phyloP scores from a whole-genome alignment of 2,797 vertebrate genomes.

The Cynopterus sphinx region DNA sequence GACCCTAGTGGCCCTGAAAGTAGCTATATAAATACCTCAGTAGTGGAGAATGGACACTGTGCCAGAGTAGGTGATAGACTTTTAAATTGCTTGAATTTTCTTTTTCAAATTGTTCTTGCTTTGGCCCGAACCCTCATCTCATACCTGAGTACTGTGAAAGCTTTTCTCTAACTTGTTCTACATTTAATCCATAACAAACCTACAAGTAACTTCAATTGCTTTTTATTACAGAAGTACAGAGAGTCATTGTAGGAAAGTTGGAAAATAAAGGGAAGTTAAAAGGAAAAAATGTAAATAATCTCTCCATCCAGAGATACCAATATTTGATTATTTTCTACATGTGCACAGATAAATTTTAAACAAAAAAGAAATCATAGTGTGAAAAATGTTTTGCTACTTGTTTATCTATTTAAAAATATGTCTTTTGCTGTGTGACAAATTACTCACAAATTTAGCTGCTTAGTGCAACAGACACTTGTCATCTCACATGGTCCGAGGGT shows the following conservation, averaged over 20 bases:
- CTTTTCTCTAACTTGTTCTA: neutral
- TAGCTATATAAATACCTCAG: neutral
- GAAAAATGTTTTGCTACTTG: neutral
- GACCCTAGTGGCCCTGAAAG: neutral
- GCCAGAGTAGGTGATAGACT: neutral
- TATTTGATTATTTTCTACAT: neutral
- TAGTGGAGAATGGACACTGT: neutral
- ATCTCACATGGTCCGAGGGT: neutral
- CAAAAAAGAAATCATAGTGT: neutral
- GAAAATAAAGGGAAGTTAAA: neutral
- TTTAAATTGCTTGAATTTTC: neutral
- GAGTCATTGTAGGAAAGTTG: neutral
- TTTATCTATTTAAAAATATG: neutral
- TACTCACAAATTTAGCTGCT: neutral
- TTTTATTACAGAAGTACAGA: constrained; percentile 7
- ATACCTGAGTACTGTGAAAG: neutral
- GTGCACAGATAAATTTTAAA: neutral
- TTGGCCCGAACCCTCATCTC: neutral
- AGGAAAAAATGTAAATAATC: neutral
- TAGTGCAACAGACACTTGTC: neutral
- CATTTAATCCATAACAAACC: neutral
- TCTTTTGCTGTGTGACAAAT: neutral
- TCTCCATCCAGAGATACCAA: neutral
- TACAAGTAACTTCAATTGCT: neutral
- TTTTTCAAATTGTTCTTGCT: neutral